Conservation (phyloP, 2,113 vertebrate genomes). For the Rhegmatorhina hoffmannsi region DNA sequence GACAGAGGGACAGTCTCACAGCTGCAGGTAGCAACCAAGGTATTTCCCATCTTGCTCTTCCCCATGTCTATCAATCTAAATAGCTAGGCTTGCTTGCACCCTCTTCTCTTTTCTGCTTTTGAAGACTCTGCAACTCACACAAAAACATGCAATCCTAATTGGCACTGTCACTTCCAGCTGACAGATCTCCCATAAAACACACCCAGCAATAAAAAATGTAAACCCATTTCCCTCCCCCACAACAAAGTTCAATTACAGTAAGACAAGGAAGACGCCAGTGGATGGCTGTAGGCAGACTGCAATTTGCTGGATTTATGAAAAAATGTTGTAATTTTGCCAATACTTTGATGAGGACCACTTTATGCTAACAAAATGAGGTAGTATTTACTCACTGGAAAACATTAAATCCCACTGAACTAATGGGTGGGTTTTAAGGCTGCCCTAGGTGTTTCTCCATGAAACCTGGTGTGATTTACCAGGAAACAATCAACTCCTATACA, state of each 20-base stretch:
- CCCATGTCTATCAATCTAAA: neutral
- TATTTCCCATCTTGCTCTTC: neutral
- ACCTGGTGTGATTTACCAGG: neutral
- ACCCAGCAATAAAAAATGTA: slow-evolving; percentile 44
- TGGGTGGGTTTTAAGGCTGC: slow-evolving; percentile 19
- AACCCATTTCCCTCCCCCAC: neutral
- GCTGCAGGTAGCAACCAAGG: neutral
- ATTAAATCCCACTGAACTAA: slow-evolving; percentile 43
- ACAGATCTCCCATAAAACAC: slow-evolving; percentile 45
- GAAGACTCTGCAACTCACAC: neutral
- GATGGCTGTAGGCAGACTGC: slow-evolving; percentile 36
- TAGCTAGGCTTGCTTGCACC: neutral
- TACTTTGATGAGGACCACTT: slow-evolving; percentile 63
- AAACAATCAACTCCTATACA: neutral
- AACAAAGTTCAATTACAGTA: slow-evolving; percentile 14
- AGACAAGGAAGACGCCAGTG: slow-evolving; percentile 48
- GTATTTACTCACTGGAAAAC: slow-evolving; percentile 50
- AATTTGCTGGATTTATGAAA: slow-evolving; percentile 55
- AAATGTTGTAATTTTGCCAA: slow-evolving; percentile 41
- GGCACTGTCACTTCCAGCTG: slow-evolving; percentile 30
- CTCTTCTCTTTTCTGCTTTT: neutral
- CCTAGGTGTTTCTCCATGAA: neutral
- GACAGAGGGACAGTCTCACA: neutral
- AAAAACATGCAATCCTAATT: neutral
- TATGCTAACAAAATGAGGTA: neutral